Conservation (phyloP, 2,888 invertebrate species). For the Rotaria socialis region DNA sequence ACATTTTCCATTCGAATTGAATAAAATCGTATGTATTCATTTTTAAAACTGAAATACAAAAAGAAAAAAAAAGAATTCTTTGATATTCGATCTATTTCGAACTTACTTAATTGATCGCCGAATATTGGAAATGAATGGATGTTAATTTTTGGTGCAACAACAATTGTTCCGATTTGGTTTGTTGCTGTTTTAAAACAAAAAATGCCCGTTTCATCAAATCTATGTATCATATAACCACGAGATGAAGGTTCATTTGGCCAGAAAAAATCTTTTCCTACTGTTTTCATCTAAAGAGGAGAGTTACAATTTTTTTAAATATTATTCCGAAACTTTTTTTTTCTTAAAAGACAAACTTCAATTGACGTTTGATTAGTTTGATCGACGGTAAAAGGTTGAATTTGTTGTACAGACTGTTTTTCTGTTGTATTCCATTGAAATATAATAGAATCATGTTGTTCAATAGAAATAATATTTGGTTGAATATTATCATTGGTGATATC, state of each 20-base stretch:
- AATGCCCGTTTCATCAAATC: neutral
- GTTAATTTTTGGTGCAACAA: neutral
- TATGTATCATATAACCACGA: neutral
- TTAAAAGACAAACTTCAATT: neutral
- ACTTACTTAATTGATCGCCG: constrained; percentile 16
- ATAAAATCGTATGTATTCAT: neutral
- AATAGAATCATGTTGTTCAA: neutral
- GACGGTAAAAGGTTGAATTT: neutral
- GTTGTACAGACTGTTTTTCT: neutral
- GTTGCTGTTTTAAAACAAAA: neutral
- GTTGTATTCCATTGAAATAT: constrained; percentile 22
- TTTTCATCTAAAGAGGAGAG: neutral
- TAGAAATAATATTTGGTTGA: neutral
- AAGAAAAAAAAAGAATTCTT: neutral
- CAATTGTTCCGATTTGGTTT: neutral
- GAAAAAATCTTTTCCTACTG: constrained; percentile 13
- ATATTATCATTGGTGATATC: neutral
- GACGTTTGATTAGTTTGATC: neutral
- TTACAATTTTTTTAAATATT: neutral
- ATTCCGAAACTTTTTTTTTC: neutral
- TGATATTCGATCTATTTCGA: too few species aligned
- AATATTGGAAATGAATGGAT: neutral
- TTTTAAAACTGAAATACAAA: neutral
- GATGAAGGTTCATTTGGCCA: neutral
- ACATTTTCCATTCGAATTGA: constrained; percentile 19